phyloP scores from a whole-genome alignment of 2,888 invertebrate genomes.

The Anthoptus insignis region DNA sequence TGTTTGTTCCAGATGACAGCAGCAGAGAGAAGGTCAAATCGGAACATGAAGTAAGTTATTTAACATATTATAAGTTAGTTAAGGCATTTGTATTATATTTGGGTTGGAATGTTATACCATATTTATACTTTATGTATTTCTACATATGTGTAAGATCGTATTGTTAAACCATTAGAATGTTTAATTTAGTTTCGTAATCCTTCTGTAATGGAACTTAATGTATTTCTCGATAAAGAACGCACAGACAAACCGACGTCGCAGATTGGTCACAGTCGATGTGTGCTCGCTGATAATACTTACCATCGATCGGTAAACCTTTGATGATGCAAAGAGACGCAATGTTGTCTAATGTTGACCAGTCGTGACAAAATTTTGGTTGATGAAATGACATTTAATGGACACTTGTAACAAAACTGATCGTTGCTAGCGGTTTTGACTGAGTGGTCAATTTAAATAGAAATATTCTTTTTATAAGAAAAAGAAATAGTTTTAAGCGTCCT shows the following conservation, averaged over 20 bases:
- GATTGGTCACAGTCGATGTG: constrained; percentile 20
- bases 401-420: too few species aligned
- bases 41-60: constrained; percentile 76
- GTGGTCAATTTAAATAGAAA: too few species aligned
- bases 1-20: constrained; percentile 82
- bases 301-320: constrained; percentile 32
- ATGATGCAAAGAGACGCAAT: constrained; percentile 23
- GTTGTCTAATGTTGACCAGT: constrained; percentile 22
- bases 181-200: too few species aligned
- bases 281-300: constrained; percentile 21
- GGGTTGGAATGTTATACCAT: too few species aligned
- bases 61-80: neutral
- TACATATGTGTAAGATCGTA: too few species aligned
- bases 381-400: neutral
- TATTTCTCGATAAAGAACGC: neutral
- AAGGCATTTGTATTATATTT: too few species aligned
- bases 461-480: too few species aligned
- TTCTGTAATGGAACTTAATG: too few species aligned
- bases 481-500: too few species aligned
- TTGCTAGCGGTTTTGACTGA: too few species aligned
- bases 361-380: constrained; percentile 28
- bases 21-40: constrained; percentile 77
- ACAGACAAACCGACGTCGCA: neutral
- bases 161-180: too few species aligned
- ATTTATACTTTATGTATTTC: too few species aligned